Conservation (phyloP, 1,140 invertebrate species). For the Cotesia typhae region DNA sequence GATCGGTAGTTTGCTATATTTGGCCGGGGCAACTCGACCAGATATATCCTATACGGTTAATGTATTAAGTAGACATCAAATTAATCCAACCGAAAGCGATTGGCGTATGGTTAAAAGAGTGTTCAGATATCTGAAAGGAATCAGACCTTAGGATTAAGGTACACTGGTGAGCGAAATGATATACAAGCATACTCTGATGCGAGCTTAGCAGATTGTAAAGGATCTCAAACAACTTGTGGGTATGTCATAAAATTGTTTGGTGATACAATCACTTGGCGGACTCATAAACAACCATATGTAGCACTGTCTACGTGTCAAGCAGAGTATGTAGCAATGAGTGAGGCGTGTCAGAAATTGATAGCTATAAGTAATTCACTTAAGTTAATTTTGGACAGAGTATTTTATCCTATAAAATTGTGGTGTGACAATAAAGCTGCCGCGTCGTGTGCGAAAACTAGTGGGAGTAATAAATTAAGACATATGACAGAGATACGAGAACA, state of each 20-base stretch:
- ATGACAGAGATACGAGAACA: slow-evolving; percentile 31
- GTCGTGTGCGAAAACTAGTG: slow-evolving; percentile 22
- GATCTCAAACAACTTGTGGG: slow-evolving; percentile 31
- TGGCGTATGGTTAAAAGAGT: slow-evolving; percentile 19
- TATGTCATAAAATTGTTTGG: slow-evolving; percentile 31
- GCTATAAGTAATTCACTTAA: slow-evolving; percentile 24
- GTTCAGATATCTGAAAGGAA: slow-evolving; percentile 28
- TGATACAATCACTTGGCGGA: slow-evolving; percentile 27
- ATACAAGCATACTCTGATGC: slow-evolving; percentile 28
- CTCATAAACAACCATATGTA: slow-evolving; percentile 34
- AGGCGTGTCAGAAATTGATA: slow-evolving; percentile 29
- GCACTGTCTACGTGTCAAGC: slow-evolving; percentile 36
- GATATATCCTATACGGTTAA: slow-evolving; percentile 55
- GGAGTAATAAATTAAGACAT: slow-evolving; percentile 30
- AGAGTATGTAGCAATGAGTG: slow-evolving; percentile 36
- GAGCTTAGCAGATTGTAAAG: slow-evolving; percentile 35
- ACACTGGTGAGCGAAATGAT: slow-evolving; percentile 2
- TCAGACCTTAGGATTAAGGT: slow-evolving; percentile 11
- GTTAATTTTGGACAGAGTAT: slow-evolving; percentile 24
- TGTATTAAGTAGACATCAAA: slow-evolving; percentile 45
- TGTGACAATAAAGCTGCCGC: slow-evolving; percentile 23
- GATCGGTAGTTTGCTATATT: slow-evolving; percentile 53
- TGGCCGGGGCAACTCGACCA: slow-evolving; percentile 47
- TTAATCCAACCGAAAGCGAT: slow-evolving; percentile 28
- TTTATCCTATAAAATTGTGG: slow-evolving; percentile 20